phyloP scores from a whole-genome alignment of 2,797 vertebrate species.

The Schizopygopsis malacanthus region DNA sequence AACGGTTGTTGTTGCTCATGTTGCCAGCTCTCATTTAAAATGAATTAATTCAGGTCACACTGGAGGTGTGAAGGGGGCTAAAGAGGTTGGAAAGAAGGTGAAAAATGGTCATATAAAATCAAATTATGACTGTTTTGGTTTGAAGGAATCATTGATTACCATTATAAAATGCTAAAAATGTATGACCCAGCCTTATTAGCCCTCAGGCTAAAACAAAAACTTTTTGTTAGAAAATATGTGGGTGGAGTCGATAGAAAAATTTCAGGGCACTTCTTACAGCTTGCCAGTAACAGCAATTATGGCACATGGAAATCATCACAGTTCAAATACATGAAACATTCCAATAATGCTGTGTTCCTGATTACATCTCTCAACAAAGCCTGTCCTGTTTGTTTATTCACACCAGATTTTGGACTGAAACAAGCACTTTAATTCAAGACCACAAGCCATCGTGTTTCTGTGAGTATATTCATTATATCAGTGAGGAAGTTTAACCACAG shows the following conservation, averaged over 20 bases:
- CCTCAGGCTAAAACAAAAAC: conserved; percentile 34
- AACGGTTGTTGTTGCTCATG: neutral
- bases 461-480: conserved; percentile 60
- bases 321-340: conserved; percentile 33
- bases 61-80: neutral
- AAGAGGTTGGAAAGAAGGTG: neutral
- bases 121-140: neutral
- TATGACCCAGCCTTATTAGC: neutral
- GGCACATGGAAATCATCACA: conserved; percentile 26
- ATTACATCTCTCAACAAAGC: conserved; percentile 36
- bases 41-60: neutral
- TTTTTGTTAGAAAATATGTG: conserved; percentile 31
- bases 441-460: conserved; percentile 54
- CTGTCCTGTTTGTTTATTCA: conserved; percentile 43
- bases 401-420: conserved; percentile 34
- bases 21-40: conserved; percentile 20
- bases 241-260: conserved; percentile 26
- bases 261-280: conserved; percentile 30
- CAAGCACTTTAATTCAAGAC: conserved; percentile 52
- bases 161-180: neutral
- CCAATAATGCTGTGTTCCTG: conserved; percentile 29
- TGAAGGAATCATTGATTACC: neutral
- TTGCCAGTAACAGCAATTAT: conserved; percentile 38
- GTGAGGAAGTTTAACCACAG: conserved; percentile 59
- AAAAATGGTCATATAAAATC: neutral